These are phyloP conservation scores for Campaea margaritaria DNA, from an alignment of 2,888 invertebrate species.

Conservation along the genomic window DNA sequence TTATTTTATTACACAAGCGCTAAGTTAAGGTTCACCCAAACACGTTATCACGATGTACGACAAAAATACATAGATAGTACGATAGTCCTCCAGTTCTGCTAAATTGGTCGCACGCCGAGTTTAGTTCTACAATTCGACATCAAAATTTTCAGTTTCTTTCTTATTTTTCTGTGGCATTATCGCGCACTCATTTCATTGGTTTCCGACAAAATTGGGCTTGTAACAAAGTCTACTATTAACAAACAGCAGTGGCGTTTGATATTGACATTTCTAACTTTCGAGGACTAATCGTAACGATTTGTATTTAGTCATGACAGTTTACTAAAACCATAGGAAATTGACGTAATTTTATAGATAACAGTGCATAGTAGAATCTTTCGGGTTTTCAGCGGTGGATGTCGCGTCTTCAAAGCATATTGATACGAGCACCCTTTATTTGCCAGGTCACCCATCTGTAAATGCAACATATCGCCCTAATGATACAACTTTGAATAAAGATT, in stretches of 20 bases:
- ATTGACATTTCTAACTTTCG: constrained; percentile 51
- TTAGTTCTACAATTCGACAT: constrained; percentile 39
- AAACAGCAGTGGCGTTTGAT: constrained; percentile 56
- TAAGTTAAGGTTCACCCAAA: background rate
- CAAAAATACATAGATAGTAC: background rate
- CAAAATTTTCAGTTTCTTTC: constrained; percentile 36
- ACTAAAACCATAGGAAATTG: constrained; percentile 53
- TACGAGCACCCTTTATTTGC: constrained; percentile 37
- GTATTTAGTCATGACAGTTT: constrained; percentile 48
- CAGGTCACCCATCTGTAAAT: constrained; percentile 19
- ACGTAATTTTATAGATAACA: constrained; percentile 65
- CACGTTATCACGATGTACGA: background rate
- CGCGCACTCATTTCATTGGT: constrained; percentile 57
- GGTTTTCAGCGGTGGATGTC: constrained; percentile 50
- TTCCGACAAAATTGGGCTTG: constrained; percentile 51
- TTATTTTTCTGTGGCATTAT: constrained; percentile 59
- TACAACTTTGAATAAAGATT: constrained; percentile 25
- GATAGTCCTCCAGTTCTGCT: constrained; percentile 42
- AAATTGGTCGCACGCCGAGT: constrained; percentile 49
- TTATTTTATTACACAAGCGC: constrained; percentile 3
- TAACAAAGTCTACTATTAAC: constrained; percentile 44
- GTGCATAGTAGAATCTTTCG: constrained; percentile 50
- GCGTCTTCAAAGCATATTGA: constrained; percentile 30
- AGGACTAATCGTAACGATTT: constrained; percentile 52
- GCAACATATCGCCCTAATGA: constrained; percentile 18